Percentiles rank a stretch among this genome's conserved stretches.
Evolutionary conservation across 2,797 vertebrate species (phyloP).

Genomic region (Notamacropus eugenii): DNA sequence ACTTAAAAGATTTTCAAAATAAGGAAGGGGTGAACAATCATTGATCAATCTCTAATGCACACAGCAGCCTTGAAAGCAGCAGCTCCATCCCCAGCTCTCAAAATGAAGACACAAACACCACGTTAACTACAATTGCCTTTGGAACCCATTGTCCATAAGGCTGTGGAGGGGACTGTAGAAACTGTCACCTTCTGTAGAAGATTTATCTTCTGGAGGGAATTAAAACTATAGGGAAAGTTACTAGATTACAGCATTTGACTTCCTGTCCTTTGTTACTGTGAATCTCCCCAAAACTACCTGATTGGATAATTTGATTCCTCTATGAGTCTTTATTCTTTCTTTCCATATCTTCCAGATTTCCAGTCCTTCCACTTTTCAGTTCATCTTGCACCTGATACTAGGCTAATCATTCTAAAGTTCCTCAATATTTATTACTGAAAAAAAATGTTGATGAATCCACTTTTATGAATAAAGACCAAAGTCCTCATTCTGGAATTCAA

Average conservation of each 20-base stretch:
- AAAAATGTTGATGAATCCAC: not conserved
- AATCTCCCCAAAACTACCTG: not conserved
- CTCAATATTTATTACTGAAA: not conserved
- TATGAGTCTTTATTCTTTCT: not conserved
- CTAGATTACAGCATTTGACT: not conserved
- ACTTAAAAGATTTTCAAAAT: constrained; percentile 68
- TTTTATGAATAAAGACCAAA: not conserved
- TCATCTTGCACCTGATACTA: not conserved
- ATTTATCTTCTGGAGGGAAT: not conserved
- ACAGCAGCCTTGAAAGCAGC: constrained; percentile 44
- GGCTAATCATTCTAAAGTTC: not conserved
- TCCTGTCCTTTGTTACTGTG: not conserved
- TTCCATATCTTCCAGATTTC: not conserved
- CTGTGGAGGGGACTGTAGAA: not conserved
- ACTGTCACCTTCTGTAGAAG: not conserved
- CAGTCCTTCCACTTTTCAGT: not conserved
- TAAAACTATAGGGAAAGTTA: not conserved
- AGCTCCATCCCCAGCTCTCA: fast-evolving
- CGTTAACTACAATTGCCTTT: not conserved
- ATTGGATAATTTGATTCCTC: not conserved
- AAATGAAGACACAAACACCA: not conserved
- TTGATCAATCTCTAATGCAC: constrained; percentile 55
- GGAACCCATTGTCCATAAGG: not conserved
- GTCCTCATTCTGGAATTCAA: not conserved
- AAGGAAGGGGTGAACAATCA: constrained; percentile 60